A percentile compares a stretch with the other conserved stretches of the same genome.
Evolutionary conservation across 92 coral and sea anemone genomes (phyloP).

Genomic region (Desmophyllum pertusum): DNA sequence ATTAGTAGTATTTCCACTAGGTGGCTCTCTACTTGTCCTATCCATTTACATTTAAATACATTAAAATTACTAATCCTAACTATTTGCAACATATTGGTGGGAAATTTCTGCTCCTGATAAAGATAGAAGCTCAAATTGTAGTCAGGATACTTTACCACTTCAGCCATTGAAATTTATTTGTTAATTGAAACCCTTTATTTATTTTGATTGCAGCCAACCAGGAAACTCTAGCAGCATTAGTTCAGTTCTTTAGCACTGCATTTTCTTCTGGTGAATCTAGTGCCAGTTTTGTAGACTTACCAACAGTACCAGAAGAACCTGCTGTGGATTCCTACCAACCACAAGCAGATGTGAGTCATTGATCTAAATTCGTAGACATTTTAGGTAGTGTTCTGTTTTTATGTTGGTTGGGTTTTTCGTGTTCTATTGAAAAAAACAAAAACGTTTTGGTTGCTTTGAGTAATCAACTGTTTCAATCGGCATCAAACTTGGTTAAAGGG

Average conservation of each 20-base stretch:
- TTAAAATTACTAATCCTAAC: too few relatives aligned
- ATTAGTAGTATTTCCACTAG: too few relatives aligned
- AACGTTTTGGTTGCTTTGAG: too few relatives aligned
- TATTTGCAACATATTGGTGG: too few relatives aligned
- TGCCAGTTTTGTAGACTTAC: background rate
- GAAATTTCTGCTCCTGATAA: background rate
- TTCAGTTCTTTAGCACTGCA: constrained; percentile 85
- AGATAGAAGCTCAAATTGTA: background rate
- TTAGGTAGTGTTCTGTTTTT: too few relatives aligned
- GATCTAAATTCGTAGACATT: background rate
- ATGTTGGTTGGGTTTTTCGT: too few relatives aligned
- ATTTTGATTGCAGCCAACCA: constrained; percentile 80
- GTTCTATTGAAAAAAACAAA: too few relatives aligned
- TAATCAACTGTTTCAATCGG: too few relatives aligned
- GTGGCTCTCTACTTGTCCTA: too few relatives aligned
- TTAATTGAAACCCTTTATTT: background rate
- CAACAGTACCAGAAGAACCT: constrained; percentile 9
- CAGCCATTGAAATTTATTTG: background rate
- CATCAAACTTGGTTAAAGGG: too few relatives aligned
- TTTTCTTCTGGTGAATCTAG: constrained; percentile 58
- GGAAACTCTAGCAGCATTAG: constrained; percentile 88
- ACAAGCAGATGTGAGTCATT: constrained; percentile 25
- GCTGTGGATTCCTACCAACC: constrained; percentile 3
- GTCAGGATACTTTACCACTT: background rate
- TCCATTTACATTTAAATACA: too few relatives aligned